phyloP scores from a whole-genome alignment of 2,888 invertebrate species.

The Synergus gifuensis region DNA sequence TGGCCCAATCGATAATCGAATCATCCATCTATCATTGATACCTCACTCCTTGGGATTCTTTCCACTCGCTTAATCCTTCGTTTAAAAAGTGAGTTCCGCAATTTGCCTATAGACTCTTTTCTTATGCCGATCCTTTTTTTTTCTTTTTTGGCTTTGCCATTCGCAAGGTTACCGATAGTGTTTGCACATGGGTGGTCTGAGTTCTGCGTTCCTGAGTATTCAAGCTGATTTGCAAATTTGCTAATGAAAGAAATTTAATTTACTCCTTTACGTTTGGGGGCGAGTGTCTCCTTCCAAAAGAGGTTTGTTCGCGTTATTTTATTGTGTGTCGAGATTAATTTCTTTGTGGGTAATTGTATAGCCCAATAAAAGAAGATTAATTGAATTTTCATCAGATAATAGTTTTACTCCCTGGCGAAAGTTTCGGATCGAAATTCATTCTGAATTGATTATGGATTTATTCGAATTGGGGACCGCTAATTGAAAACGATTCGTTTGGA shows the following conservation, averaged over 20 bases:
- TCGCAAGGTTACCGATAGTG: background rate
- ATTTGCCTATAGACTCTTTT: conserved; percentile 32
- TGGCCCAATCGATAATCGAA: conserved; percentile 37
- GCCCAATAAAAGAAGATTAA: background rate
- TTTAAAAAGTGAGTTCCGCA: conserved; percentile 9
- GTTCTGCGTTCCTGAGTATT: background rate
- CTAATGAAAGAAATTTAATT: background rate
- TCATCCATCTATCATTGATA: conserved; percentile 27
- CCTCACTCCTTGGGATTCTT: background rate
- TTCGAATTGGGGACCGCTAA: too few species aligned
- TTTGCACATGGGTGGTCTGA: conserved; percentile 9
- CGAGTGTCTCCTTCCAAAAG: background rate
- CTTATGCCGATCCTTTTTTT: background rate
- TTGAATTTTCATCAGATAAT: too few species aligned
- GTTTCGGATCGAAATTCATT: too few species aligned
- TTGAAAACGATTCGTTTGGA: too few species aligned
- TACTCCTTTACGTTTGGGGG: background rate
- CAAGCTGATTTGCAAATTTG: conserved; percentile 1
- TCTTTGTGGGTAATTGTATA: background rate
- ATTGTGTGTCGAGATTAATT: background rate
- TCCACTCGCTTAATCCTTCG: background rate
- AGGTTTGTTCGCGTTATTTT: background rate
- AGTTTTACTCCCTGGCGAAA: too few species aligned
- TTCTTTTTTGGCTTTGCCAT: background rate
- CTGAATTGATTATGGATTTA: too few species aligned